Percentiles rank a stretch among this genome's conserved stretches.
Conservation (phyloP, 2,888 invertebrate species). For the Homarus gammarus region DNA sequence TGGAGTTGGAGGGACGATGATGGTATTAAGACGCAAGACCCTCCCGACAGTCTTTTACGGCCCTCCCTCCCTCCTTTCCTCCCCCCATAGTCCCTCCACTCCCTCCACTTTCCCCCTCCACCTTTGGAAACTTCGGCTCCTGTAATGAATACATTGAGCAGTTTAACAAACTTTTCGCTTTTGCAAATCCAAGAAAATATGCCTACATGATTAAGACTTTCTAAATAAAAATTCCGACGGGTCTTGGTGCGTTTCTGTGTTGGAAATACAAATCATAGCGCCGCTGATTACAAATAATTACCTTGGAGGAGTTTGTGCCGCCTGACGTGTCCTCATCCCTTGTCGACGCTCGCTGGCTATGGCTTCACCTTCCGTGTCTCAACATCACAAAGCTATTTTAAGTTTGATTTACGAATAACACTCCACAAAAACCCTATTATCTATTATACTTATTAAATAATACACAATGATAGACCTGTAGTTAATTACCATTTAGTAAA, state of each 20-base stretch:
- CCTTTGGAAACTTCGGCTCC: slow-evolving; percentile 37
- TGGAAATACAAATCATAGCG: slow-evolving; percentile 69
- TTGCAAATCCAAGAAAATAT: slow-evolving; percentile 71
- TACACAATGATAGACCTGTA: no score
- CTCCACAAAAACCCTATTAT: no score
- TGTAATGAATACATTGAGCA: slow-evolving; percentile 73
- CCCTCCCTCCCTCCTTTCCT: neutral
- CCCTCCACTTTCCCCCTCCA: neutral
- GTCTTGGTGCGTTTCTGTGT: slow-evolving; percentile 49
- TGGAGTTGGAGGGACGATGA: neutral
- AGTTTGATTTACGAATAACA: no score
- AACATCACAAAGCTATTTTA: no score
- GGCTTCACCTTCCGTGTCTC: slow-evolving; percentile 25
- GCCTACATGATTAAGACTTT: slow-evolving; percentile 68
- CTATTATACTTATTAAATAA: no score
- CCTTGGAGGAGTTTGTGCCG: slow-evolving; percentile 50
- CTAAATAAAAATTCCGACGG: slow-evolving; percentile 47
- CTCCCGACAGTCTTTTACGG: no score
- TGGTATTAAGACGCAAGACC: neutral
- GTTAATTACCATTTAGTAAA: no score
- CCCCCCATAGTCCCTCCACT: neutral
- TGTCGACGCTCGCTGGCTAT: neutral
- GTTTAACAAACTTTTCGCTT: slow-evolving; percentile 70
- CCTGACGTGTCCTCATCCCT: neutral
- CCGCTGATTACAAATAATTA: slow-evolving; percentile 71